Evolutionary conservation across 2,888 invertebrate species (phyloP).

Genomic region (Neoscelio sp.): DNA sequence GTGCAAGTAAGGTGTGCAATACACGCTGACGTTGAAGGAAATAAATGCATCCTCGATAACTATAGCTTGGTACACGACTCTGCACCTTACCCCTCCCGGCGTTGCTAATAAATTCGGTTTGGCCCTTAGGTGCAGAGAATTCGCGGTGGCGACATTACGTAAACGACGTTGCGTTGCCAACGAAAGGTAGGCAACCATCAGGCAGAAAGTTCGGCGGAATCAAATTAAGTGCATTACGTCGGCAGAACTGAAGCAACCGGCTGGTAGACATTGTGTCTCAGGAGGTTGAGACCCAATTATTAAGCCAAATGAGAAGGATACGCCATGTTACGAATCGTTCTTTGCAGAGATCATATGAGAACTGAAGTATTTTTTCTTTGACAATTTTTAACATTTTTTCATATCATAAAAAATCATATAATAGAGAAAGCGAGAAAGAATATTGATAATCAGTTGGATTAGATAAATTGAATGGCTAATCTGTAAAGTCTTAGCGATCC

Average conservation of each 20-base stretch:
- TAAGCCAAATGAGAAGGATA: slow-evolving; percentile 72
- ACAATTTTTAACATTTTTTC: too few relatives aligned
- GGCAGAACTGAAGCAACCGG: slow-evolving; percentile 68
- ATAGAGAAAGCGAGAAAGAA: too few relatives aligned
- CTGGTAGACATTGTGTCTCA: slow-evolving; percentile 66
- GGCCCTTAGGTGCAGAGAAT: slow-evolving; percentile 56
- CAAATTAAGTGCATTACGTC: slow-evolving; percentile 77
- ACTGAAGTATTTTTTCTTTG: too few relatives aligned
- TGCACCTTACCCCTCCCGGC: neutral
- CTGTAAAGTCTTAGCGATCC: too few relatives aligned
- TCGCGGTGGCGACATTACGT: slow-evolving; percentile 62
- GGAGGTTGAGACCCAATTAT: slow-evolving; percentile 75
- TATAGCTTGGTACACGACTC: neutral
- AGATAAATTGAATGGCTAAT: too few relatives aligned
- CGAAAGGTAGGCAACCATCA: slow-evolving; percentile 73
- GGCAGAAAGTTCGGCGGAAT: slow-evolving; percentile 76
- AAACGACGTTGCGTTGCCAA: slow-evolving; percentile 74
- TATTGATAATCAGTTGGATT: too few relatives aligned
- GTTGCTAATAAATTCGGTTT: slow-evolving; percentile 70
- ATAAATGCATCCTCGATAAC: slow-evolving; percentile 46
- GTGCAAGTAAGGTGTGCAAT: slow-evolving; percentile 25
- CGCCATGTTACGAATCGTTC: too few relatives aligned
- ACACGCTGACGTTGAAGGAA: slow-evolving; percentile 45
- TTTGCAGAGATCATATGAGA: too few relatives aligned
- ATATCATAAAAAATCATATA: too few relatives aligned